phyloP scores from a whole-genome alignment of 2,797 vertebrate genomes.

The Tapera naevia region DNA sequence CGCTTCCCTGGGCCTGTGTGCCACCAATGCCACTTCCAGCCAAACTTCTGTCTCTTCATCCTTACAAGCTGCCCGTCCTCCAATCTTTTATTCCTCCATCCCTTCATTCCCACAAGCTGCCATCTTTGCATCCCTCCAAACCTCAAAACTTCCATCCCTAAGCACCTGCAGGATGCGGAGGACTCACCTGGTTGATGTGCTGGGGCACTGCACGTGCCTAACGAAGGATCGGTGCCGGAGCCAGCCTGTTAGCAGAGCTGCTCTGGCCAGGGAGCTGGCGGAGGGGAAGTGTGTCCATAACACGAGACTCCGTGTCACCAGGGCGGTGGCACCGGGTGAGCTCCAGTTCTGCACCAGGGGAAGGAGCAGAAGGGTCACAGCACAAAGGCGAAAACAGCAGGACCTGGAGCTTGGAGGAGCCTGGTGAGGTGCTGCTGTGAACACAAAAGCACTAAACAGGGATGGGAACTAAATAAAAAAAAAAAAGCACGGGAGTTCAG shows the following conservation, averaged over 20 bases:
- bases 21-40: no score
- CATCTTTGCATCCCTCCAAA: neutral
- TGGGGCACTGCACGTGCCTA: no score
- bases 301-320: neutral
- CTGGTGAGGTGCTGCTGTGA: neutral
- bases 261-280: no score
- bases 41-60: no score
- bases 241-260: neutral
- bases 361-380: neutral
- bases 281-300: no score
- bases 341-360: accelerated
- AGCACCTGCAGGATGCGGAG: neutral
- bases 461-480: no score
- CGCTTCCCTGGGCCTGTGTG: no score
- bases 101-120: no score
- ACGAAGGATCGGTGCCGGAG: neutral
- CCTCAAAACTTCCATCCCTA: no score
- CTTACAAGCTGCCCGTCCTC: no score
- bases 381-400: neutral
- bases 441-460: no score
- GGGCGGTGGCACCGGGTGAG: neutral
- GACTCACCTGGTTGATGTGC: neutral
- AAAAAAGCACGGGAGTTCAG: neutral
- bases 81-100: no score
- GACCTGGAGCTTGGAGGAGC: accelerated